A percentile compares a stretch with the other conserved stretches of the same genome.
Conservation (phyloP, 2,113 vertebrate species). For the Sturnus vulgaris region DNA sequence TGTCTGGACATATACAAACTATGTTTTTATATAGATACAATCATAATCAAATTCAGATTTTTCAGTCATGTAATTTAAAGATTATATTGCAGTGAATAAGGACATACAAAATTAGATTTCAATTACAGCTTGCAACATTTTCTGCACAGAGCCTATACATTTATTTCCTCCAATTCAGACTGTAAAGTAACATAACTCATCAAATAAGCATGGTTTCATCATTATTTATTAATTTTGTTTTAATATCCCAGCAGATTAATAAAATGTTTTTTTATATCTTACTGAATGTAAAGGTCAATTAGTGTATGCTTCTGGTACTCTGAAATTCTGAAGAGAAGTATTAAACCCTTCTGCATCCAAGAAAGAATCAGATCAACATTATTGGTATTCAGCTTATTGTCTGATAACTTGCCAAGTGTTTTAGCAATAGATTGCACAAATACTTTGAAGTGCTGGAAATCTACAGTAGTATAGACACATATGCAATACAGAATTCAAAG, state of each 20-base stretch:
- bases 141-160: not conserved
- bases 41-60: not conserved
- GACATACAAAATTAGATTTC: not conserved
- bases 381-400: constrained; percentile 60
- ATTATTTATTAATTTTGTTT: not conserved
- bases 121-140: not conserved
- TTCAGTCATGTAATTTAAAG: not conserved
- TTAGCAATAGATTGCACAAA: constrained; percentile 52
- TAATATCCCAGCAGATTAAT: constrained; percentile 8
- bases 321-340: constrained; percentile 40
- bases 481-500: constrained; percentile 19
- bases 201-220: not conserved
- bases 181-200: not conserved
- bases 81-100: not conserved
- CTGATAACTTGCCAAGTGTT: constrained; percentile 53
- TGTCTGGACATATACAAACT: not conserved
- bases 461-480: not conserved
- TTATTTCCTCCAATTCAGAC: not conserved
- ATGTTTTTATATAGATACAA: not conserved
- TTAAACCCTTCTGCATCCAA: constrained; percentile 24
- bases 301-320: not conserved
- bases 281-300: constrained; percentile 38
- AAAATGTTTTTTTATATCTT: constrained; percentile 16
- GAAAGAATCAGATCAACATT: constrained; percentile 51
- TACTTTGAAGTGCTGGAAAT: constrained; percentile 23